These are phyloP conservation scores for Acridotheres tristis DNA, from an alignment of 2,797 vertebrate genomes.

Conservation along the genomic window DNA sequence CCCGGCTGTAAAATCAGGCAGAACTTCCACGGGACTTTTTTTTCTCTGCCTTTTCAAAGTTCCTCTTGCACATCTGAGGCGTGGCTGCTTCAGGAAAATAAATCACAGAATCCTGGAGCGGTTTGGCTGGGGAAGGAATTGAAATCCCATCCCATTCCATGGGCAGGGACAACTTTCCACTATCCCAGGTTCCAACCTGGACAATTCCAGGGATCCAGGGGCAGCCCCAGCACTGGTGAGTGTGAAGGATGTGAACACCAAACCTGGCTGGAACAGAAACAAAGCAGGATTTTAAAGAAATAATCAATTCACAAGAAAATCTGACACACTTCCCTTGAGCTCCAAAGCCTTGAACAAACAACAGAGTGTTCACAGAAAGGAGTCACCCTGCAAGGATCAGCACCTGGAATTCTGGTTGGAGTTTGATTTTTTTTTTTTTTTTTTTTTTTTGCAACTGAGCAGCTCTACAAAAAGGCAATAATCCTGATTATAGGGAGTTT, in stretches of 20 bases:
- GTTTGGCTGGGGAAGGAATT: background rate
- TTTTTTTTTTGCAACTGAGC: background rate
- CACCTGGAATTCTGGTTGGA: background rate
- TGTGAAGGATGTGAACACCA: background rate
- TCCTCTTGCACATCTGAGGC: background rate
- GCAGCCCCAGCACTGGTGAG: background rate
- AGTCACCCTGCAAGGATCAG: background rate
- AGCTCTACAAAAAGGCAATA: constrained; percentile 34
- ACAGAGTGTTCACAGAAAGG: background rate
- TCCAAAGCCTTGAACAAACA: background rate
- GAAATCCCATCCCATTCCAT: background rate
- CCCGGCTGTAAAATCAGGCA: background rate
- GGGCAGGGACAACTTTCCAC: background rate
- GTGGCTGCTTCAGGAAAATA: background rate
- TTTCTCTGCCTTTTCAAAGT: background rate
- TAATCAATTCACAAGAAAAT: background rate
- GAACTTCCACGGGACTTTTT: background rate
- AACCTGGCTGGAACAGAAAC: background rate
- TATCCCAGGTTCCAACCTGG: background rate
- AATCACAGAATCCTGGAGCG: background rate
- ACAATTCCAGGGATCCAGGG: background rate
- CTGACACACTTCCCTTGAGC: background rate
- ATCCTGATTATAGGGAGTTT: constrained; percentile 18
- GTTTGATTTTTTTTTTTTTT: too few relatives aligned
- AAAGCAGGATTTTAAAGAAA: background rate